These are phyloP conservation scores for Cataglyphis livida DNA, from an alignment of 2,888 invertebrate species.

Conservation along the genomic window DNA sequence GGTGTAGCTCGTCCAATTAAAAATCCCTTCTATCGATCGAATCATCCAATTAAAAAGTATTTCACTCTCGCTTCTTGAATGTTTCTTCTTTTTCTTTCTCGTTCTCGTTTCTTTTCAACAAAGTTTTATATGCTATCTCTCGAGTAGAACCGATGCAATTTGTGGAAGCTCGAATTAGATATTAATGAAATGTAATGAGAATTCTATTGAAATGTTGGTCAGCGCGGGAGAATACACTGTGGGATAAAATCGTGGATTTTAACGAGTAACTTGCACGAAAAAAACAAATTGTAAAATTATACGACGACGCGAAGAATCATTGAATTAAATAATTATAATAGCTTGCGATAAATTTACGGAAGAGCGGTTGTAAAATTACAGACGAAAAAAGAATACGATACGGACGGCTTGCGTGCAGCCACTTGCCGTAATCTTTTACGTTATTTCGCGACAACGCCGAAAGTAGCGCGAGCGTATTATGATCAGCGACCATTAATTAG, in stretches of 20 bases:
- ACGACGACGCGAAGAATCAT: background rate
- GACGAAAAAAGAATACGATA: background rate
- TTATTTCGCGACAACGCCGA: conserved; percentile 14
- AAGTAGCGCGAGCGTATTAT: background rate
- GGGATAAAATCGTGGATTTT: background rate
- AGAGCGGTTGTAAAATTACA: background rate
- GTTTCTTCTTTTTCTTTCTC: background rate
- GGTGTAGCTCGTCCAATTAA: conserved; percentile 31
- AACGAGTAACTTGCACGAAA: background rate
- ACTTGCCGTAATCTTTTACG: background rate
- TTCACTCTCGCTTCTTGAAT: conserved; percentile 54
- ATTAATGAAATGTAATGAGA: conserved; percentile 16
- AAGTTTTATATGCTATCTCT: conserved; percentile 10
- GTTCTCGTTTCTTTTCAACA: background rate
- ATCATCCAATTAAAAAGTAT: conserved; percentile 40
- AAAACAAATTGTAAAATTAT: background rate
- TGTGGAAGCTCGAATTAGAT: conserved; percentile 10
- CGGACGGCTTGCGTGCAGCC: background rate
- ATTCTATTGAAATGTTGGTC: conserved; percentile 21
- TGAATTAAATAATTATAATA: conserved; percentile 30
- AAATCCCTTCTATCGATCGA: conserved; percentile 37
- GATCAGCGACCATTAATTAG: conserved; percentile 25
- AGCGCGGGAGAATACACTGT: background rate
- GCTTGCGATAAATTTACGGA: background rate
- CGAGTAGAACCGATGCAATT: conserved; percentile 14